Percentiles rank a stretch among this genome's conserved stretches.
These are phyloP conservation scores for Gymnothorax reevesii DNA, from an alignment of 2,797 vertebrate species.

Conservation along the genomic window DNA sequence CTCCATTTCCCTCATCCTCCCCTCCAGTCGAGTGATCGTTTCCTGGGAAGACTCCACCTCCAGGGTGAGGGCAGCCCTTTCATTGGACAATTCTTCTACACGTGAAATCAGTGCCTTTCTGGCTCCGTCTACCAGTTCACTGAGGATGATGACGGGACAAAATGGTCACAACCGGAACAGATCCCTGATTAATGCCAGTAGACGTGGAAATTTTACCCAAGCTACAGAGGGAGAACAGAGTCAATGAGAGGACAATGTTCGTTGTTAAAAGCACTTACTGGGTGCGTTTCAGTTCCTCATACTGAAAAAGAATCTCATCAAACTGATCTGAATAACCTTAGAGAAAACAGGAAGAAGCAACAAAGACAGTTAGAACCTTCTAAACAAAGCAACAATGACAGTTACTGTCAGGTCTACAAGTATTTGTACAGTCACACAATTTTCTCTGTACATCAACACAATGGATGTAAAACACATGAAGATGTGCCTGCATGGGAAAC, in stretches of 20 bases:
- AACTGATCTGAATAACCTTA: conserved; percentile 72
- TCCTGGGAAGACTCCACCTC: conserved; percentile 68
- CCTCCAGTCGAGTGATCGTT: conserved; percentile 63
- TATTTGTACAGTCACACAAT: too few species aligned
- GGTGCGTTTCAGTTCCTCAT: conserved; percentile 77
- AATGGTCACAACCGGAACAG: background rate
- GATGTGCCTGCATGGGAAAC: too few species aligned
- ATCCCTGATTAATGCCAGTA: background rate
- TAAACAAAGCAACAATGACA: too few species aligned
- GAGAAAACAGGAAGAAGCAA: background rate
- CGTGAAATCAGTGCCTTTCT: conserved; percentile 75
- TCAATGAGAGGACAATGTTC: conserved; percentile 24
- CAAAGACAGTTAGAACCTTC: background rate
- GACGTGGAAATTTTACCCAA: background rate
- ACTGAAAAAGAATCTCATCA: conserved; percentile 73
- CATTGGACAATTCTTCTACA: conserved; percentile 75
- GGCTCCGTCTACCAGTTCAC: conserved; percentile 70
- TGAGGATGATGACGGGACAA: conserved; percentile 33
- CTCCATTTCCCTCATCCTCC: conserved; percentile 72
- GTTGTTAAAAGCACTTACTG: conserved; percentile 65
- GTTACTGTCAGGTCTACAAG: too few species aligned
- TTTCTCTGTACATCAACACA: too few species aligned
- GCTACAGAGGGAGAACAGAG: background rate
- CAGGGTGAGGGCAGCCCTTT: conserved; percentile 68
- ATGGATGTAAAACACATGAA: too few species aligned